Evolutionary conservation across 2,888 invertebrate species (phyloP), one percentile per base, ranked within the genome.

Genomic region (Aporophyla nigra): DNA sequence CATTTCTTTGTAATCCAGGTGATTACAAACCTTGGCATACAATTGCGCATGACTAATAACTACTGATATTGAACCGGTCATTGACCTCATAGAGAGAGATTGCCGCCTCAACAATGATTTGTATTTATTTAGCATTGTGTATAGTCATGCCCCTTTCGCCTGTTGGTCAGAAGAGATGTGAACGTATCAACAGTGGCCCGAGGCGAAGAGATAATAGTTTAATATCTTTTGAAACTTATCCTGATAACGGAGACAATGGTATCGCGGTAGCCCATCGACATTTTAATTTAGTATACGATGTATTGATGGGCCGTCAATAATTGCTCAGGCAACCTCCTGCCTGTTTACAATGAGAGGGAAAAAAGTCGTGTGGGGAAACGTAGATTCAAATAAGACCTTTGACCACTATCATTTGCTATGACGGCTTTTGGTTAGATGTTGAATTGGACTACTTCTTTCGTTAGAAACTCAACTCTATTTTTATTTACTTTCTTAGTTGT

Each of bases 41-140:
- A 73, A 77, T 70, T 53, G 5, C 65, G 58, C 54, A 74, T 87
- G 73, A 78, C 74, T 80, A 74, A 83, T 85, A 85, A 66, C 51
- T 65, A 71, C 83, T 82, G 78, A 85, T 78, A 85, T 76, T 76
- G 76, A 78, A 79, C 81, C 33, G 76, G 73, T 86, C 86, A 82
- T 74, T 79, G 83, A 74, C 58, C 81, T 70, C 63, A 69, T 63
- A 76, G 65, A 87, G 71, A 79, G 67, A 83, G 78, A 76, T 80
- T 74, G 81, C 81, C 77, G 86, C 74, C 70, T 83, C 86, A 63
- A 79, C 83, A 83, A 83, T 86, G 87, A 86, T 79, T 87, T 76
- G 83, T 86, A 80, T 86, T 87, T 86, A 86, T 86, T 86, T 86
- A 78, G 79, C 77, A 80, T 83, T 87, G 74, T 87, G 87, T 87